Conservation (phyloP, 2,113 vertebrate genomes). For the Tauraco erythrolophus region DNA sequence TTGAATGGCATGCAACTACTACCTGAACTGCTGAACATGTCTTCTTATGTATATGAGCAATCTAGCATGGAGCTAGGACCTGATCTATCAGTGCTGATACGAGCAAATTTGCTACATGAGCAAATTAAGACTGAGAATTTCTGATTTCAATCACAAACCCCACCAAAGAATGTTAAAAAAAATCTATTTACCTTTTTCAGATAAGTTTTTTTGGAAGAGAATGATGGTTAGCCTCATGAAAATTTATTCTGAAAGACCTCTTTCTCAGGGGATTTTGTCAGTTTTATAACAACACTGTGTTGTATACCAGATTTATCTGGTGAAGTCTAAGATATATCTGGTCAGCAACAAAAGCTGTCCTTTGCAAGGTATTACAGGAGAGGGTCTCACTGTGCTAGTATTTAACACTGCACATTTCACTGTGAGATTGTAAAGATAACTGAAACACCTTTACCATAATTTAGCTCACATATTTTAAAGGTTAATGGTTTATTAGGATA, state of each 20-base stretch:
- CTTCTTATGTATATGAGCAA: background rate
- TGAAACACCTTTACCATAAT: background rate
- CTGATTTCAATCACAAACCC: background rate
- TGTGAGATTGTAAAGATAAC: background rate
- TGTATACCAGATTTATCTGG: background rate
- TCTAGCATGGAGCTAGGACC: background rate
- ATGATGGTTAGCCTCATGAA: background rate
- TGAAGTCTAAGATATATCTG: background rate
- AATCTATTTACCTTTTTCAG: background rate
- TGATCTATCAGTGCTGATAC: background rate
- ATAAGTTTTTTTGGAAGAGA: background rate
- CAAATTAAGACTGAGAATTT: background rate
- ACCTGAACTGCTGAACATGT: background rate
- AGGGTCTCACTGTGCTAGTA: background rate
- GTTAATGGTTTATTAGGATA: conserved; percentile 12
- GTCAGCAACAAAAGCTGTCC: background rate
- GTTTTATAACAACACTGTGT: background rate
- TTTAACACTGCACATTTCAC: background rate
- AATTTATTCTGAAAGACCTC: background rate
- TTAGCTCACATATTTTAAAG: conserved; percentile 38
- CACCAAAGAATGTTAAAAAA: background rate
- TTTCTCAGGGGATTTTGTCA: background rate
- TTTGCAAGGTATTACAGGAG: background rate
- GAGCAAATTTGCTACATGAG: too few relatives aligned
- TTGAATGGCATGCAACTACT: background rate